Evolutionary conservation across 2,113 vertebrate species (phyloP).

Genomic region (Mus musculus): DNA sequence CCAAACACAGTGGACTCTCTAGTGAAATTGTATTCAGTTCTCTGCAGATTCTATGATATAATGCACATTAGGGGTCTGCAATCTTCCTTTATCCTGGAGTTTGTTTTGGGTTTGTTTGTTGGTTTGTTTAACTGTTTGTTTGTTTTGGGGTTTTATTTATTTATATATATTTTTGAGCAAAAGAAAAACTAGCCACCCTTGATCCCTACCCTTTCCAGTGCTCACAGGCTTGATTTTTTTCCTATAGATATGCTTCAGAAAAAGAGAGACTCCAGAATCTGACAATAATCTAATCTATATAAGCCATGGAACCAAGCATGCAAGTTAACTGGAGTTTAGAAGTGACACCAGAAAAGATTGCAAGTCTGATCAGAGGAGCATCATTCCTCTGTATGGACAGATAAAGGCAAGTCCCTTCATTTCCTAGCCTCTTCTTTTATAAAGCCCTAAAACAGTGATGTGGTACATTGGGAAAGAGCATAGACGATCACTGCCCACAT

Average conservation of each 20-base stretch:
- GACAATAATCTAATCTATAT: neutral
- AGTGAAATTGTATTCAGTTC: neutral
- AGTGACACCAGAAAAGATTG: too few relatives aligned
- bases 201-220: neutral
- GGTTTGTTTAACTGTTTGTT: too few relatives aligned
- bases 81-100: neutral
- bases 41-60: neutral
- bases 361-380: too few relatives aligned
- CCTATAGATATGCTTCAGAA: neutral
- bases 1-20: accelerated
- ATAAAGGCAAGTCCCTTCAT: neutral
- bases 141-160: neutral
- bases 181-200: neutral
- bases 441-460: neutral
- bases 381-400: neutral
- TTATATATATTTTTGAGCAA: neutral
- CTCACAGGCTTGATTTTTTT: neutral
- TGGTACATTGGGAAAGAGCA: neutral
- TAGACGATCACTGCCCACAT: neutral
- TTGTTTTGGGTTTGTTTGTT: neutral
- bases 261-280: neutral
- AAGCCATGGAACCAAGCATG: too few relatives aligned
- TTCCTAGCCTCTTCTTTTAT: neutral
- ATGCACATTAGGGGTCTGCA: neutral
- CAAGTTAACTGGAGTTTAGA: too few relatives aligned